These are phyloP conservation scores for Polymixis lichenea DNA, from an alignment of 2,888 invertebrate species.

Conservation along the genomic window DNA sequence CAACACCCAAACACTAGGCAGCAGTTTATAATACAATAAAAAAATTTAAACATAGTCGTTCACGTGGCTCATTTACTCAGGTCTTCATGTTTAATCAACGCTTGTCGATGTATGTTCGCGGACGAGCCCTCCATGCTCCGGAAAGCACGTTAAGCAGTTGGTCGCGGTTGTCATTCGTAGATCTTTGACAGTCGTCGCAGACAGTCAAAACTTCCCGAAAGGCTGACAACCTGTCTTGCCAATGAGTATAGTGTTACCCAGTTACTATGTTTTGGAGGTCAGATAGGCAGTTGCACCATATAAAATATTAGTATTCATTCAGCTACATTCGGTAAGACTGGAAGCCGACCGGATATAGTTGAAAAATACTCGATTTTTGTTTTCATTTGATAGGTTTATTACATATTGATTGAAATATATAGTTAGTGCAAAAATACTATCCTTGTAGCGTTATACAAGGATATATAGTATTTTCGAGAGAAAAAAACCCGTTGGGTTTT, in stretches of 20 bases:
- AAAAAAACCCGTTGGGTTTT: too few species aligned
- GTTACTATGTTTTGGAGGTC: neutral
- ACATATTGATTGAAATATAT: neutral
- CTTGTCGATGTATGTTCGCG: neutral
- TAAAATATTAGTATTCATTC: neutral
- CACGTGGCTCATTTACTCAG: neutral
- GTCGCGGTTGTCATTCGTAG: neutral
- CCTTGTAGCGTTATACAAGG: too few species aligned
- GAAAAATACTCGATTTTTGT: neutral
- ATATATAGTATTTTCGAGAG: too few species aligned
- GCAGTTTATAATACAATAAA: neutral
- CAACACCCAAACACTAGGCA: conserved; percentile 30
- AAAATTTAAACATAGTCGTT: neutral
- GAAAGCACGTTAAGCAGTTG: neutral
- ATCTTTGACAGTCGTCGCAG: neutral
- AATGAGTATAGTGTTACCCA: neutral
- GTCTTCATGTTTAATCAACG: neutral
- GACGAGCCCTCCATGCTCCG: neutral
- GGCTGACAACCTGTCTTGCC: neutral
- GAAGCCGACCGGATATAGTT: neutral
- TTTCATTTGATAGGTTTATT: neutral
- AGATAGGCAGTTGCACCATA: neutral
- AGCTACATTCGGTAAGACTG: neutral
- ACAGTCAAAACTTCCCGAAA: neutral
- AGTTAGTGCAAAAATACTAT: neutral